Conservation (phyloP, 2,797 vertebrate species). For the Phyllotis vaccarum region DNA sequence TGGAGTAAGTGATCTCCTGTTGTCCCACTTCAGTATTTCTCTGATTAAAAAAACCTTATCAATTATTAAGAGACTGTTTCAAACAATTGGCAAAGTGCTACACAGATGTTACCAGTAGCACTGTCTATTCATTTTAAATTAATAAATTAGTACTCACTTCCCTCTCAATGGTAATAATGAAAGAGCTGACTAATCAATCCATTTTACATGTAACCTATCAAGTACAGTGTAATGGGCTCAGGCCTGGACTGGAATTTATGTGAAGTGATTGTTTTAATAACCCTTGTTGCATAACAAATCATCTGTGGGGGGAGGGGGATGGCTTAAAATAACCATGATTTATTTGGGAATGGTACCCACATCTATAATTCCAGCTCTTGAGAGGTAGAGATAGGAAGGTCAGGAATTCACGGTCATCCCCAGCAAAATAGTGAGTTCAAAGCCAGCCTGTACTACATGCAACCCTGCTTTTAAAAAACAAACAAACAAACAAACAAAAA, state of each 20-base stretch:
- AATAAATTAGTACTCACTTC: constrained; percentile 72
- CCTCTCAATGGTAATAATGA: constrained; percentile 68
- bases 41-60: constrained; percentile 77
- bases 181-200: constrained; percentile 65
- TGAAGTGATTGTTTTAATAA: constrained; percentile 25
- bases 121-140: constrained; percentile 78
- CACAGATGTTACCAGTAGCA: constrained; percentile 66
- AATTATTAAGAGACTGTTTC: constrained; percentile 79
- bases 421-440: neutral
- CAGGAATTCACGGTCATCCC: neutral
- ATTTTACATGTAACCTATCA: constrained; percentile 55
- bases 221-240: neutral
- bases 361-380: neutral
- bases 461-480: neutral
- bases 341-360: neutral
- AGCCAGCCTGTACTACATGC: neutral
- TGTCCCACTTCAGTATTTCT: constrained; percentile 69
- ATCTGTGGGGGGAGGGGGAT: neutral
- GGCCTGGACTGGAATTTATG: constrained; percentile 38
- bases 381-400: neutral
- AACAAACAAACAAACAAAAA: neutral
- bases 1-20: constrained; percentile 61
- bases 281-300: constrained; percentile 12
- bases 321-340: constrained; percentile 36
- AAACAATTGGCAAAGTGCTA: constrained; percentile 72